A percentile compares a stretch with the other conserved stretches of the same genome.
phyloP scores from a whole-genome alignment of 2,797 vertebrate genomes.

The Sternotherus odoratus region DNA sequence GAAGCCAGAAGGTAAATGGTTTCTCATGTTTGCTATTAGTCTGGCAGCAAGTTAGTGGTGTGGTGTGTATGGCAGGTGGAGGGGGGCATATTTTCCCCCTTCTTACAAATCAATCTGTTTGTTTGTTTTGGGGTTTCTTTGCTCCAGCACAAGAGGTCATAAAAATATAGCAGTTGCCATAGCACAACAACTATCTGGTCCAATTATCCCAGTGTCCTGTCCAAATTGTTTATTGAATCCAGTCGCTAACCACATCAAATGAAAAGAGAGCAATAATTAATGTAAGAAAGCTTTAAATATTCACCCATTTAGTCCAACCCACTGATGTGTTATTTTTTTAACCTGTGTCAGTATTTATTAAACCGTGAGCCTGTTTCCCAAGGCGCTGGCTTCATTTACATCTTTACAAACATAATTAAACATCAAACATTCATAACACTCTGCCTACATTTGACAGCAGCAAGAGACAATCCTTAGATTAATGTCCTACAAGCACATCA shows the following conservation, averaged over 20 bases:
- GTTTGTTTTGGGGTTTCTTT: background rate
- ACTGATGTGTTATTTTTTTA: constrained; percentile 40
- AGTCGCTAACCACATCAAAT: background rate
- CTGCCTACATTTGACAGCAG: constrained; percentile 22
- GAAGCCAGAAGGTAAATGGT: background rate
- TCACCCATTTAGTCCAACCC: background rate
- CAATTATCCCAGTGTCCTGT: background rate
- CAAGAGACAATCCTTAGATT: constrained; percentile 34
- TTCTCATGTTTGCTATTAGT: background rate
- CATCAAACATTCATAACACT: constrained; percentile 40
- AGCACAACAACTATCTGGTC: background rate
- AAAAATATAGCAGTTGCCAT: background rate
- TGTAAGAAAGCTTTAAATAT: background rate
- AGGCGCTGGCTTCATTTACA: constrained; percentile 35
- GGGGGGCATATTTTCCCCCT: background rate
- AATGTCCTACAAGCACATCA: background rate
- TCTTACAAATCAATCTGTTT: background rate
- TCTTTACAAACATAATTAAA: constrained; percentile 67
- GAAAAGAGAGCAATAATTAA: constrained; percentile 26
- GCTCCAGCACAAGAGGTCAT: background rate
- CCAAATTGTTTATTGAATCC: constrained; percentile 1
- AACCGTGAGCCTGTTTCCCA: constrained; percentile 6
- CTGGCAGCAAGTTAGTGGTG: background rate
- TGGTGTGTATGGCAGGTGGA: too few relatives aligned
- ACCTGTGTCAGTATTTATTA: constrained; percentile 10